phyloP scores from a whole-genome alignment of 2,888 invertebrate species.

The Sacculina carcini region DNA sequence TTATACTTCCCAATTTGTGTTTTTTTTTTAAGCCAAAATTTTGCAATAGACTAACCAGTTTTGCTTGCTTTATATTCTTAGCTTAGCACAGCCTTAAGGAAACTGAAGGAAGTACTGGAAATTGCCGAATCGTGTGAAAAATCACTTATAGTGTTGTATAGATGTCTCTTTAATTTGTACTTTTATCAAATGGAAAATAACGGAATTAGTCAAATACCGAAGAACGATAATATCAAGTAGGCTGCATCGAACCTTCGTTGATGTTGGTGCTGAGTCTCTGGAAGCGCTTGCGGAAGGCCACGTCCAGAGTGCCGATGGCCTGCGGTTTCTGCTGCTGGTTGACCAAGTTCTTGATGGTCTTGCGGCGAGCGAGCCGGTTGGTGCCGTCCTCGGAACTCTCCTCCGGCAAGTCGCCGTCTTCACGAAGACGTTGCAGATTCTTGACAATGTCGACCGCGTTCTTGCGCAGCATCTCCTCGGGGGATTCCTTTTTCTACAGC shows the following conservation, averaged over 20 bases:
- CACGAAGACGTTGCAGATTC: conserved; percentile 53
- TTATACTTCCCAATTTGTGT: too few relatives aligned
- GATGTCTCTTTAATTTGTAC: too few relatives aligned
- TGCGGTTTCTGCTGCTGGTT: conserved; percentile 64
- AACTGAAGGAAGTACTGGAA: too few relatives aligned
- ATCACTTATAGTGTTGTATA: too few relatives aligned
- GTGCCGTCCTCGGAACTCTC: conserved; percentile 22
- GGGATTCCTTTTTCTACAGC: conserved; percentile 50
- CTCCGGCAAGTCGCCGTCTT: conserved; percentile 25
- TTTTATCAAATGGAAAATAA: neutral
- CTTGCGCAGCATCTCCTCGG: conserved; percentile 54
- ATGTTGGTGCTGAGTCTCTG: neutral
- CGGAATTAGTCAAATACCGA: neutral
- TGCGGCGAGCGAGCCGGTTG: conserved; percentile 28
- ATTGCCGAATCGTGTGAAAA: too few relatives aligned
- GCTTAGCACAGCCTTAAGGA: too few relatives aligned
- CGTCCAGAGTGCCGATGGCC: conserved; percentile 78
- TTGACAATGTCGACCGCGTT: conserved; percentile 84
- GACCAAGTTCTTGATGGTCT: conserved; percentile 77
- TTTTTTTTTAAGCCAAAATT: too few relatives aligned
- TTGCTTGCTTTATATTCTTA: too few relatives aligned
- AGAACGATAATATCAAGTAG: neutral
- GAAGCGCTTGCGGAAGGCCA: conserved; percentile 81
- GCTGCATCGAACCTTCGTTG: neutral
- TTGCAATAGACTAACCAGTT: too few relatives aligned